A percentile compares a stretch with the other conserved stretches of the same genome.
Conservation (phyloP, 2,797 vertebrate genomes). For the Thunnus albacares region DNA sequence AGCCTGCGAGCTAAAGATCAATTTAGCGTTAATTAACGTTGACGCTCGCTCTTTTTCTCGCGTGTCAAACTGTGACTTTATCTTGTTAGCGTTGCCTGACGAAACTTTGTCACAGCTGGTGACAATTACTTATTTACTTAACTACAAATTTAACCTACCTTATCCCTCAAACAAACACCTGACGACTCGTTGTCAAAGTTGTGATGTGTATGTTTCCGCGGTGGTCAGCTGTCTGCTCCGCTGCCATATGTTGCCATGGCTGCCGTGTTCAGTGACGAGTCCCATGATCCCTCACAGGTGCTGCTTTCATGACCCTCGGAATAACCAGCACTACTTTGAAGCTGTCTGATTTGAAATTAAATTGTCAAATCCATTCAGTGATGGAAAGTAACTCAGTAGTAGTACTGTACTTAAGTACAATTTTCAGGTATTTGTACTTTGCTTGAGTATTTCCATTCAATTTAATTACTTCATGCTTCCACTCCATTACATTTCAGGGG, state of each 20-base stretch:
- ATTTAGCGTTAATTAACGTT: slow-evolving; percentile 35
- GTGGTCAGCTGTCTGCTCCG: background rate
- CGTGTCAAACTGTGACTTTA: background rate
- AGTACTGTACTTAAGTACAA: too few species aligned
- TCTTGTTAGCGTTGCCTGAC: too few species aligned
- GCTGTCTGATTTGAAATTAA: too few species aligned
- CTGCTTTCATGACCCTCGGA: background rate
- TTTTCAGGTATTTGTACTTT: too few species aligned
- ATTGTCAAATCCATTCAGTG: too few species aligned
- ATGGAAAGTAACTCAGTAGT: too few species aligned
- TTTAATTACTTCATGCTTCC: too few species aligned
- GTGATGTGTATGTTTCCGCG: background rate
- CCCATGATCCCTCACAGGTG: slow-evolving; percentile 28
- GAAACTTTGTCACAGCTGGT: fast-evolving
- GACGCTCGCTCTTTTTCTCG: background rate
- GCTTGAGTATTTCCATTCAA: too few species aligned
- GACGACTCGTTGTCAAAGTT: slow-evolving; percentile 16
- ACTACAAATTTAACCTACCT: background rate
- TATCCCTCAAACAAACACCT: background rate
- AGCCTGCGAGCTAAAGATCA: slow-evolving; percentile 30
- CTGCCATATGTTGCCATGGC: slow-evolving; percentile 66
- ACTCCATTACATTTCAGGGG: too few species aligned
- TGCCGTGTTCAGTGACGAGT: slow-evolving; percentile 11
- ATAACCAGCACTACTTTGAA: fast-evolving
- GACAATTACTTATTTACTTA: too few species aligned